Base-by-base conservation (phyloP, 1,140 invertebrate genomes). In the Olivierus martensii region DNA sequence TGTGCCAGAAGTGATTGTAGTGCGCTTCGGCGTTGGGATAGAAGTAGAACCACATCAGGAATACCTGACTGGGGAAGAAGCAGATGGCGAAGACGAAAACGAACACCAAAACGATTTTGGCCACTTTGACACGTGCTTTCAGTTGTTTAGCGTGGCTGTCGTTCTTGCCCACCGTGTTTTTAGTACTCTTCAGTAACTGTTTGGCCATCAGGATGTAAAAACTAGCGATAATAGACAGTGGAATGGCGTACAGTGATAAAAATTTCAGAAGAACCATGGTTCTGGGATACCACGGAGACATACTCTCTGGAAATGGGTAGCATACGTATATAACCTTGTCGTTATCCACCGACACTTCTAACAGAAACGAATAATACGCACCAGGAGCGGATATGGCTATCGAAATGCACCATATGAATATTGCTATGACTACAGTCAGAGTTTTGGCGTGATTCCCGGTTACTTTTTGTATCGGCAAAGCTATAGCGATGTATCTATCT, bases 191-290 rank as follows among this genome's bases (percentile, higher is more conserved):
- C 41, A 91, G 75, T 18, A 93, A 70, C 64, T 90, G 86, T 0
- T 79, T 69, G 0, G 89, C 88, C 80, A 93, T 94, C 53, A 87
- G 70, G 10, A 81, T 71, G 70, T 93, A 93, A 73, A 92, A 93
- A 22, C 81, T 69, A 0, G 78, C 81, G 55, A 94, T 93, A 22
- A 90, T 78, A 3, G 78, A 68, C 22, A 93, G 69, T 0, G 90
- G 90, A 37, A 90, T 69, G 1, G 82, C 74, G 70, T 92, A 94
- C 65, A 87, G 85, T 15, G 88, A 72, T 18, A 90, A 67, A 64
- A 91, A 90, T 38, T 79, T 77, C 36, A 80, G 64, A 54, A 86
- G 66, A 3, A 87, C 75, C 67, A 86, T 77, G 1, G 71, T 65
- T 59, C 79, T 77, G 0, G 81, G 75, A 64, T 91, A 91, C 53